A percentile compares a stretch with the other conserved stretches of the same genome.
These are phyloP conservation scores for Cerceris ruficornis DNA, from an alignment of 2,888 invertebrate genomes.

Conservation along the genomic window DNA sequence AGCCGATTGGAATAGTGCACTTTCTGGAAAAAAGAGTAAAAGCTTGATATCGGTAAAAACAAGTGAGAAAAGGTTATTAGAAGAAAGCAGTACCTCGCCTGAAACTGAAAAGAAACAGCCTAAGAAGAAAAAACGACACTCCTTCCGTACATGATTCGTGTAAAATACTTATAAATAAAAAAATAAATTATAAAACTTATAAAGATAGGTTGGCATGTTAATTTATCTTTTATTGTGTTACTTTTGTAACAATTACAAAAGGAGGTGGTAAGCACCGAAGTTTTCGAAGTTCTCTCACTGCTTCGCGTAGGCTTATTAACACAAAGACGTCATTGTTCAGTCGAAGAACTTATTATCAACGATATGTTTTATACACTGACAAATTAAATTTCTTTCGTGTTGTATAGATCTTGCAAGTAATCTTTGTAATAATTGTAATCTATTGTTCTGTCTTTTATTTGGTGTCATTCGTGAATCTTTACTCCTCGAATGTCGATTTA, in stretches of 20 bases:
- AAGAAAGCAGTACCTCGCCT: conserved; percentile 40
- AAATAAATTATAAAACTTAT: conserved; percentile 31
- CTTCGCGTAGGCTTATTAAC: background rate
- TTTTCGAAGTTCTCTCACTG: background rate
- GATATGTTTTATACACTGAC: conserved; percentile 89
- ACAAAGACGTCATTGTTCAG: conserved; percentile 11
- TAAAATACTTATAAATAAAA: conserved; percentile 18
- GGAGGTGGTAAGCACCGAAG: background rate
- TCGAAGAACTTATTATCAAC: conserved; percentile 63
- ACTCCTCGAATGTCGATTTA: conserved; percentile 5
- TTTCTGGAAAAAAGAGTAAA: conserved; percentile 83
- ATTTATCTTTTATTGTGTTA: conserved; percentile 7
- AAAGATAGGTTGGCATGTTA: background rate
- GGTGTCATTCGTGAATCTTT: background rate
- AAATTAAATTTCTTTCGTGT: conserved; percentile 92
- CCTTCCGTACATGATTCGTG: conserved; percentile 37
- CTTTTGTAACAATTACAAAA: background rate
- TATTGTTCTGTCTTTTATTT: conserved; percentile 37
- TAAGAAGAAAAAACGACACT: conserved; percentile 56
- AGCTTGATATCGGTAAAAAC: conserved; percentile 87
- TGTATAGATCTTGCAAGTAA: conserved; percentile 90
- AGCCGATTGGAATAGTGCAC: conserved; percentile 90
- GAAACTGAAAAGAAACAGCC: conserved; percentile 52
- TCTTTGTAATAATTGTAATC: conserved; percentile 84
- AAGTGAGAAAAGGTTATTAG: conserved; percentile 72